These are phyloP conservation scores for Enteromius treurensis DNA, from an alignment of 2,797 vertebrate genomes.

Conservation along the genomic window DNA sequence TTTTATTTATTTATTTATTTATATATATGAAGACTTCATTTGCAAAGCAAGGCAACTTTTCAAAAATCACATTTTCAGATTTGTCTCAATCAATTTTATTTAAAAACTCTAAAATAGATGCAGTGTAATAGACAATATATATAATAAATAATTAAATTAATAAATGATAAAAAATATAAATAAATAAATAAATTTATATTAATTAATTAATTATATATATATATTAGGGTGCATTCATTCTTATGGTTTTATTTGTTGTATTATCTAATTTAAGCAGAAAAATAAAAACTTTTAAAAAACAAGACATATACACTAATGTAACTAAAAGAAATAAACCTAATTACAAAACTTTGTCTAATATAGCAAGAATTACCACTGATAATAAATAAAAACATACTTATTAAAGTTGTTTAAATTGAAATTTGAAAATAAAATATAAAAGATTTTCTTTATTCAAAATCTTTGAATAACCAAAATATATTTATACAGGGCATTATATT, in stretches of 20 bases:
- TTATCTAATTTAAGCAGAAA: background rate
- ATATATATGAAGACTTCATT: too few relatives aligned
- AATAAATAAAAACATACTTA: background rate
- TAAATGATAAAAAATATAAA: too few relatives aligned
- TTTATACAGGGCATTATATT: background rate
- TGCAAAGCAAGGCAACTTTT: too few relatives aligned
- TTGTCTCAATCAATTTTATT: too few relatives aligned
- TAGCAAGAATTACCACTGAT: background rate
- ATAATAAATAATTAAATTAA: background rate
- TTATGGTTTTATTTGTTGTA: background rate
- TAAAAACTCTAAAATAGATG: too few relatives aligned
- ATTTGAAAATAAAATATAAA: background rate
- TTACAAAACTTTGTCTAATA: background rate
- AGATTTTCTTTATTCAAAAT: background rate
- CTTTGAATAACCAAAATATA: background rate
- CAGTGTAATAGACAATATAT: background rate
- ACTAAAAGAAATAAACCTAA: background rate
- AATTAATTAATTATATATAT: too few relatives aligned
- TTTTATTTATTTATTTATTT: too few relatives aligned
- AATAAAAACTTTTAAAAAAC: too few relatives aligned
- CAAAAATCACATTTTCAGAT: too few relatives aligned
- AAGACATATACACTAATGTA: background rate
- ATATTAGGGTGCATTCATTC: background rate
- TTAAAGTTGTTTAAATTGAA: background rate
- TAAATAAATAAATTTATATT: too few relatives aligned